These are phyloP conservation scores for Rhaphigaster nebulosa DNA, from an alignment of 2,888 invertebrate genomes.

Conservation along the genomic window DNA sequence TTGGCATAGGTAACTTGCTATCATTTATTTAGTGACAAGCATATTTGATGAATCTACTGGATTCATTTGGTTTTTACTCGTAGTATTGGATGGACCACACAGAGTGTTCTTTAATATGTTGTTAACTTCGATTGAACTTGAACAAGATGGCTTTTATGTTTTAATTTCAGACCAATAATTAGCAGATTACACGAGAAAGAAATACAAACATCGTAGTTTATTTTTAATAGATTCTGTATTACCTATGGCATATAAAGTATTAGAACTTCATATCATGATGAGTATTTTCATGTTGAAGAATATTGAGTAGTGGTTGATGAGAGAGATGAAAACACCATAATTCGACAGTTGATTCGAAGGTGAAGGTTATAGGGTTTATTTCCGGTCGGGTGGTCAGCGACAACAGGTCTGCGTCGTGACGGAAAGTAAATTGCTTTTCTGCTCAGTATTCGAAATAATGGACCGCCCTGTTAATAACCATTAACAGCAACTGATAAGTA, in stretches of 20 bases:
- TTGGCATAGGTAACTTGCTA: not conserved
- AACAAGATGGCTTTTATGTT: too few species aligned
- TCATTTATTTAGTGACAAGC: not conserved
- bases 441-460: constrained; percentile 9
- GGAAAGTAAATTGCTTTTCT: constrained; percentile 47
- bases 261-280: not conserved
- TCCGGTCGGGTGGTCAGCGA: not conserved
- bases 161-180: too few species aligned
- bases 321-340: not conserved
- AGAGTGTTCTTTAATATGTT: too few species aligned
- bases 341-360: constrained; percentile 10
- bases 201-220: too few species aligned
- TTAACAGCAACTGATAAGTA: not conserved
- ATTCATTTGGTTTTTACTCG: not conserved
- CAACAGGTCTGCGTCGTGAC: not conserved
- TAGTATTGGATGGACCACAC: not conserved
- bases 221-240: too few species aligned
- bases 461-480: not conserved
- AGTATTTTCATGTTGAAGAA: not conserved
- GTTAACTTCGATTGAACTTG: too few species aligned
- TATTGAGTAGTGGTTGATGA: not conserved
- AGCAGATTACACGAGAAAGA: too few species aligned
- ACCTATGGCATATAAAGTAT: too few species aligned
- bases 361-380: constrained; percentile 8
- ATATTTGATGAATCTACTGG: not conserved